phyloP scores from a whole-genome alignment of 2,113 vertebrate genomes.

The Planiliza haematocheilus region DNA sequence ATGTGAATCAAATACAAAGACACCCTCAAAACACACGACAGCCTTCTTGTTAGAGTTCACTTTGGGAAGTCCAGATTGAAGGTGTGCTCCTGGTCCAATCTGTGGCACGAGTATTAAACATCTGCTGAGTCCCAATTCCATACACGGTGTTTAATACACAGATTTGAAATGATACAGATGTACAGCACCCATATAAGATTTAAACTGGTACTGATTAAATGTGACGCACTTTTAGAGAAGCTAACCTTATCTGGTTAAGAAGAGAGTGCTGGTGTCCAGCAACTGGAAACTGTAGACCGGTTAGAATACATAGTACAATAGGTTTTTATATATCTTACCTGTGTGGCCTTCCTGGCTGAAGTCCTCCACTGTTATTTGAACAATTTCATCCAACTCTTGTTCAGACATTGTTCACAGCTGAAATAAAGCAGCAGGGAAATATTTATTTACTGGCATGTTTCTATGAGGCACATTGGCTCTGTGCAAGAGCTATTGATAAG shows the following conservation, averaged over 20 bases:
- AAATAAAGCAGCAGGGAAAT: slow-evolving; percentile 1
- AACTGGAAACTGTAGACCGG: not conserved
- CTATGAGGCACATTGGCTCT: not conserved
- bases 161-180: not conserved
- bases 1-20: slow-evolving; percentile 44
- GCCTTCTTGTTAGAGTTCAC: not conserved
- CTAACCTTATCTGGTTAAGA: not conserved
- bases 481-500: not conserved
- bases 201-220: not conserved
- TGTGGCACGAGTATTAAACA: not conserved
- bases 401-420: slow-evolving; percentile 94
- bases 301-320: not conserved
- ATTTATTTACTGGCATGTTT: not conserved
- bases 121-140: not conserved
- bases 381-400: slow-evolving; percentile 94
- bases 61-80: not conserved
- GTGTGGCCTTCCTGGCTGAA: slow-evolving; percentile 88
- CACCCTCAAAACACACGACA: slow-evolving; percentile 1
- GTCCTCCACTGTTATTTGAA: slow-evolving; percentile 97
- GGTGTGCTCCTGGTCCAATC: not conserved
- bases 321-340: slow-evolving; percentile 76
- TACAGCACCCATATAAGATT: not conserved
- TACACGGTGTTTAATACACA: not conserved
- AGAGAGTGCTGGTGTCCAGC: not conserved
- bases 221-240: not conserved